Evolutionary conservation across 2,888 invertebrate species (phyloP).

Genomic region (Pecten maximus): DNA sequence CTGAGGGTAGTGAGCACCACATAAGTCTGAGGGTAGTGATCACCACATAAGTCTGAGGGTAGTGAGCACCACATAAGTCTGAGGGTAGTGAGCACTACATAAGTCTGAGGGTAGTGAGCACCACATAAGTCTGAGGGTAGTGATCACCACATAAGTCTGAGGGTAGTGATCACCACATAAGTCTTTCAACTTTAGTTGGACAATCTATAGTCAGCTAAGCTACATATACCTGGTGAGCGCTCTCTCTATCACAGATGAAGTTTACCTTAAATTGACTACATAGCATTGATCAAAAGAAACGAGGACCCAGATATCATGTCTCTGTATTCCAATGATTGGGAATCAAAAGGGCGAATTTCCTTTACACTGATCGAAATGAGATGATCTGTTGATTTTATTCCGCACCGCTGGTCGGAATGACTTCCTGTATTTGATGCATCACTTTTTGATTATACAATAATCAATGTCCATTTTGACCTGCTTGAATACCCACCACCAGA

Average conservation of each 20-base stretch:
- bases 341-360: neutral
- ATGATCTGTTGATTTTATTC: neutral
- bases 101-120: no score
- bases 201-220: neutral
- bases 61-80: no score
- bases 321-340: neutral
- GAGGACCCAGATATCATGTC: neutral
- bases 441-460: slow-evolving; percentile 35
- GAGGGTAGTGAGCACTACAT: no score
- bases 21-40: no score
- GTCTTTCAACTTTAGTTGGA: no score
- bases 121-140: no score
- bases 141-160: no score
- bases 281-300: neutral
- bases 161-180: no score
- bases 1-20: no score
- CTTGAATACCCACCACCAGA: neutral
- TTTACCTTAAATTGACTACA: neutral
- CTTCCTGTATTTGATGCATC: slow-evolving; percentile 33
- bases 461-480: slow-evolving; percentile 23
- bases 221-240: neutral
- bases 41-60: no score
- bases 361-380: neutral
- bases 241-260: no score
- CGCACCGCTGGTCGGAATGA: neutral